Percentiles rank a stretch among this genome's conserved stretches.
Conservation (phyloP, 2,797 vertebrate species). For the Gallinago nigripennis region DNA sequence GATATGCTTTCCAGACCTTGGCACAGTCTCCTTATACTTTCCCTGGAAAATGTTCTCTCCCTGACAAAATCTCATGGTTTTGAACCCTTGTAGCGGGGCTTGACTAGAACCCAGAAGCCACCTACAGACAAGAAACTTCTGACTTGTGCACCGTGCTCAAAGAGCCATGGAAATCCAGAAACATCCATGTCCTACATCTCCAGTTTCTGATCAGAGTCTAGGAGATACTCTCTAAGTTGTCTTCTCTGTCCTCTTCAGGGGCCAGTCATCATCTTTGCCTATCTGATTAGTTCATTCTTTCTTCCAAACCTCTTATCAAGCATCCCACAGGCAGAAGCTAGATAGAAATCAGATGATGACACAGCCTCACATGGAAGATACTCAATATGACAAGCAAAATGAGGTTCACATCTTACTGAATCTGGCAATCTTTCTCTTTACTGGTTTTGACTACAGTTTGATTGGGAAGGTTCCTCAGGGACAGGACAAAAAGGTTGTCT, state of each 20-base stretch:
- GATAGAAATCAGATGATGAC: background rate
- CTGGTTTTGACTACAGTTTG: background rate
- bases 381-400: background rate
- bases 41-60: background rate
- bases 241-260: background rate
- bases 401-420: background rate
- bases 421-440: background rate
- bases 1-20: background rate
- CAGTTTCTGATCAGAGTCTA: background rate
- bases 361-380: background rate
- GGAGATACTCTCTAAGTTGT: background rate
- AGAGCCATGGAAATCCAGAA: background rate
- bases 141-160: background rate
- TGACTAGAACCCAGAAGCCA: background rate
- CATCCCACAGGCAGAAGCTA: background rate
- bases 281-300: background rate
- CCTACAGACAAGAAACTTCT: background rate
- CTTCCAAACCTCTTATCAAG: background rate
- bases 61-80: background rate
- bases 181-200: rapidly evolving
- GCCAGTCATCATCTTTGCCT: background rate
- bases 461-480: background rate
- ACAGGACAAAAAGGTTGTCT: background rate
- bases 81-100: background rate
- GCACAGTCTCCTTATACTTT: background rate